Base-by-base conservation (phyloP, 1,140 invertebrate genomes). In the Platorchestia sp. region DNA sequence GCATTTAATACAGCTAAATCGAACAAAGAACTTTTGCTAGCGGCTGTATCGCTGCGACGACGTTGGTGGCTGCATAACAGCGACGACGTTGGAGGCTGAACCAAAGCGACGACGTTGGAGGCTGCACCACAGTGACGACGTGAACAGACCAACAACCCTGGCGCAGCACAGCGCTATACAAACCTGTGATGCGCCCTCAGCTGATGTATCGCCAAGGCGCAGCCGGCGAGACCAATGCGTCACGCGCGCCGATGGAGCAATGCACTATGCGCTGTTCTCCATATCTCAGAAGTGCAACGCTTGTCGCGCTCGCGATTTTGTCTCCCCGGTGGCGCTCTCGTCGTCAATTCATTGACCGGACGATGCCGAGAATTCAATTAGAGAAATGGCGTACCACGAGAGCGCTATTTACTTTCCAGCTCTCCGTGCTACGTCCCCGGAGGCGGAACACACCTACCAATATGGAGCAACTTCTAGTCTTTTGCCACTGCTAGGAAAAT, bases 351-450 rank as follows among this genome's bases (percentile, higher is more conserved):
- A 93, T 93, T 93, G 91, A 93, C 43, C 45, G 91, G 91, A 93
- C 91, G 91, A 93, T 44, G 91, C 45, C 45, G 45, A 45, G 91
- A 93, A 93, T 93, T 93, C 91, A 93, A 93, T 93, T 93, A 93
- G 91, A 93, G 91, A 45, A 93, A 93, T 93, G 91, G 91, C 91
- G 91, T n/a, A 45, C 91, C 91, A 44, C 91, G 44, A 47, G 36
- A 45, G 43, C 45, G 91, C 91, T 93, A 93, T 93, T 93, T 93
- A 93, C 91, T 93, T 93, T 93, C 43, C 41, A 47, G 7, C 91
- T 93, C 45, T 93, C 91, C 87, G 43, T 93, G 91, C 43, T 44
- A 40, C 43, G 43, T 93, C 91, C 91, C 45, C 5, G 45, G 44
- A 44, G 36, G 10, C 43, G 40, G 19, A 45, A 93, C 91, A 44